These are phyloP conservation scores for Pycnonotus jocosus DNA, from an alignment of 2,113 vertebrate genomes.

Conservation along the genomic window DNA sequence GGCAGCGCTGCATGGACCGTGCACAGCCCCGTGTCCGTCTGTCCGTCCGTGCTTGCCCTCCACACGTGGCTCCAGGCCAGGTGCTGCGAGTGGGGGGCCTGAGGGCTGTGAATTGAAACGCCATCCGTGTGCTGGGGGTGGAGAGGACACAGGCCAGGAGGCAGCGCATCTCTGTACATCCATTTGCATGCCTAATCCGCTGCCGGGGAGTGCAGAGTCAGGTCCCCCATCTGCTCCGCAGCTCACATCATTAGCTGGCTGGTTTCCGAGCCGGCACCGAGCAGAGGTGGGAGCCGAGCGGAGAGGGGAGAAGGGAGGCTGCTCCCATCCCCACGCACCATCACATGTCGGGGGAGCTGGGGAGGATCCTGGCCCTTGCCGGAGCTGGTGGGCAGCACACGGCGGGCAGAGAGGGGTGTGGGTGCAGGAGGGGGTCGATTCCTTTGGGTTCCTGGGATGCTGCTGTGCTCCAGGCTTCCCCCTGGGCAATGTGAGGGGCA, in stretches of 20 bases:
- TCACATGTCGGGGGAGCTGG: fast-evolving
- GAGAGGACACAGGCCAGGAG: constrained; percentile 1
- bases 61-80: neutral
- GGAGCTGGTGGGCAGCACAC: neutral
- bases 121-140: neutral
- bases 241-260: constrained; percentile 61
- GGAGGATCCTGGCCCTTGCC: neutral
- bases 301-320: neutral
- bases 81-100: neutral
- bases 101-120: neutral
- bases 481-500: neutral
- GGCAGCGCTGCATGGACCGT: neutral
- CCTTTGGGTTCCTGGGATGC: neutral
- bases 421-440: fast-evolving
- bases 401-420: fast-evolving
- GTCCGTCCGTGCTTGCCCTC: neutral
- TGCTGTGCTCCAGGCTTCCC: neutral
- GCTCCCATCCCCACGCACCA: neutral
- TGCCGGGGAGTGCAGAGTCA: constrained; percentile 39
- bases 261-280: constrained; percentile 29
- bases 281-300: constrained; percentile 34
- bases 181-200: constrained; percentile 40
- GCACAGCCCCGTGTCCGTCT: neutral
- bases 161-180: neutral
- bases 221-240: constrained; percentile 60